phyloP scores from a whole-genome alignment of 2,797 vertebrate species.

The Myotis daubentonii region DNA sequence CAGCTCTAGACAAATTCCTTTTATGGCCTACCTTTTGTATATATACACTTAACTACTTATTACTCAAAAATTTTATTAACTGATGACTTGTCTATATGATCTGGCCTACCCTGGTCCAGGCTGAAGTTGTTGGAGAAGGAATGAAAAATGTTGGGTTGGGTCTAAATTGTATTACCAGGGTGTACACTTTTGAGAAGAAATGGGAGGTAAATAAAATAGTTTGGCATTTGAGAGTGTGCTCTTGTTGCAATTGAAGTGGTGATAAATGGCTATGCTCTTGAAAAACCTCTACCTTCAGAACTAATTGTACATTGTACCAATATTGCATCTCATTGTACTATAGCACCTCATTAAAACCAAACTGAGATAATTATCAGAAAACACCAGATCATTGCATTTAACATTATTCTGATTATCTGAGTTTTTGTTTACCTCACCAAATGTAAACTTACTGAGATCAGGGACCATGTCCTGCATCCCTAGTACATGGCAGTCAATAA shows the following conservation, averaged over 20 bases:
- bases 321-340: not conserved
- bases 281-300: not conserved
- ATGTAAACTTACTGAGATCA: not conserved
- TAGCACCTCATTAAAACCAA: not conserved
- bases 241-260: not conserved
- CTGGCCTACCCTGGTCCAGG: not conserved
- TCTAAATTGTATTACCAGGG: conserved; percentile 36
- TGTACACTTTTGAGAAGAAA: not conserved
- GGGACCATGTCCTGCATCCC: not conserved
- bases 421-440: not conserved
- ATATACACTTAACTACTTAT: not conserved
- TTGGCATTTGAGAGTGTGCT: not conserved
- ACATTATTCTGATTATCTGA: not conserved
- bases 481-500: not conserved
- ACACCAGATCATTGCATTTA: not conserved
- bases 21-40: not conserved
- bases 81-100: not conserved
- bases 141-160: not conserved
- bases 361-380: not conserved
- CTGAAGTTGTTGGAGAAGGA: conserved; percentile 27
- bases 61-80: not conserved
- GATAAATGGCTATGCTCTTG: not conserved
- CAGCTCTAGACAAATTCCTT: not conserved
- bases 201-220: not conserved
- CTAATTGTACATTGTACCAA: not conserved